Conservation (phyloP, 1,140 invertebrate genomes). For the Holotrichia oblita region DNA sequence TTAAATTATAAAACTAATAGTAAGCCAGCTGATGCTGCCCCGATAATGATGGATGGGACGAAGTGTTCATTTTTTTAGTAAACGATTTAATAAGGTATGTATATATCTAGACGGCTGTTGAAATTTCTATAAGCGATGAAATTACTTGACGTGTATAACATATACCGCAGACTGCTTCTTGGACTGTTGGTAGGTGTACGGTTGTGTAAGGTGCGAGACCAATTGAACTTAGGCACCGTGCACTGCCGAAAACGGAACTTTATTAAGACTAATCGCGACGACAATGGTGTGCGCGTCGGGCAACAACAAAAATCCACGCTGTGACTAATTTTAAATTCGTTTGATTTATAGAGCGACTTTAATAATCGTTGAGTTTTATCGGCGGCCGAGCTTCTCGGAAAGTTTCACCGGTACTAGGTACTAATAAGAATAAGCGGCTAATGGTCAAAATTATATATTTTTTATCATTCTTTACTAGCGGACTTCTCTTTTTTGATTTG, state of each 20-base stretch:
- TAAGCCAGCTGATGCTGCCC: neutral
- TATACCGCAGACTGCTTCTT: neutral
- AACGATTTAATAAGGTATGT: constrained; percentile 14
- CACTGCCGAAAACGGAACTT: constrained; percentile 11
- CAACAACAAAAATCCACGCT: constrained; percentile 16
- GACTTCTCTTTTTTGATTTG: neutral
- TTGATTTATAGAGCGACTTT: constrained; percentile 17
- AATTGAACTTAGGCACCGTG: neutral
- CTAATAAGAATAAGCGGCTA: neutral
- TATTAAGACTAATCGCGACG: constrained; percentile 1
- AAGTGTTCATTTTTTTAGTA: neutral
- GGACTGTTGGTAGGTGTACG: neutral
- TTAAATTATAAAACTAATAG: neutral
- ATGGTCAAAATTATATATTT: constrained; percentile 1
- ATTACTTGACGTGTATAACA: constrained; percentile 2
- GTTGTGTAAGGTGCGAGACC: constrained; percentile 5
- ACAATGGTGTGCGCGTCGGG: neutral
- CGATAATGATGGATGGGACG: constrained; percentile 5
- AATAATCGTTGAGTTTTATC: neutral
- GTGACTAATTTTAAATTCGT: constrained; percentile 21
- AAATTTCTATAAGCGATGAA: constrained; percentile 11
- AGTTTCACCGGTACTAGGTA: neutral
- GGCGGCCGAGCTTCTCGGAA: neutral
- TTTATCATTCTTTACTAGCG: neutral
- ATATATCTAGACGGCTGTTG: constrained; percentile 1